These are phyloP conservation scores for Nyctalus aviator DNA, from an alignment of 2,797 vertebrate species.

Conservation along the genomic window DNA sequence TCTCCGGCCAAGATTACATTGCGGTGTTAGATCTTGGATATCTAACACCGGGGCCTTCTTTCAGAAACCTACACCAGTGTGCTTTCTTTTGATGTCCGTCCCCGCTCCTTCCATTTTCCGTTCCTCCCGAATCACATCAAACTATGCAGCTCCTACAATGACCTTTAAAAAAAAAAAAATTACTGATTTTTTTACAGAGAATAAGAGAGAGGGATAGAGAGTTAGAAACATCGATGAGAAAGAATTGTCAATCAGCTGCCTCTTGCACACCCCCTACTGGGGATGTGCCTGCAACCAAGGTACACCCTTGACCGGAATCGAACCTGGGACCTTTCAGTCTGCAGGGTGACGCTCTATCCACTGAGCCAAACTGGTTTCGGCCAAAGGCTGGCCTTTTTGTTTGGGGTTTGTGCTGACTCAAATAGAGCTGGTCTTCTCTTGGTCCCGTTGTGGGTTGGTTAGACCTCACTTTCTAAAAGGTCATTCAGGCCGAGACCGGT, in stretches of 20 bases:
- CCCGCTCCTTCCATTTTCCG: conserved; percentile 70
- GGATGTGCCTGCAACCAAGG: too few species aligned
- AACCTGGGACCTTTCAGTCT: too few species aligned
- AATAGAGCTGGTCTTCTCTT: background rate
- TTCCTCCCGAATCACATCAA: conserved; percentile 47
- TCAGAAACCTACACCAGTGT: conserved; percentile 63
- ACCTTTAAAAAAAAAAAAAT: too few species aligned
- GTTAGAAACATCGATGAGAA: too few species aligned
- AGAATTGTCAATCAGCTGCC: too few species aligned
- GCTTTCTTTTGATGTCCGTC: conserved; percentile 26
- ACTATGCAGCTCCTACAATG: background rate
- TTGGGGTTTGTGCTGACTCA: background rate
- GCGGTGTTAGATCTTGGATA: conserved; percentile 63
- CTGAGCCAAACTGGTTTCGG: too few species aligned
- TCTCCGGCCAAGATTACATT: conserved; percentile 62
- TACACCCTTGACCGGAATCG: too few species aligned
- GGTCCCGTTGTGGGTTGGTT: background rate
- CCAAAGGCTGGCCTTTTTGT: background rate
- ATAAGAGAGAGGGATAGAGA: too few species aligned
- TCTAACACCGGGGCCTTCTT: conserved; percentile 43
- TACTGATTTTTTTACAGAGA: too few species aligned
- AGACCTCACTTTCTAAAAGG: background rate
- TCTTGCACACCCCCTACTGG: too few species aligned
- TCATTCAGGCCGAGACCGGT: too few species aligned
- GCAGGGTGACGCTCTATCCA: too few species aligned